Evolutionary conservation across 2,113 vertebrate species (phyloP).

Genomic region (Apeltes quadracus): DNA sequence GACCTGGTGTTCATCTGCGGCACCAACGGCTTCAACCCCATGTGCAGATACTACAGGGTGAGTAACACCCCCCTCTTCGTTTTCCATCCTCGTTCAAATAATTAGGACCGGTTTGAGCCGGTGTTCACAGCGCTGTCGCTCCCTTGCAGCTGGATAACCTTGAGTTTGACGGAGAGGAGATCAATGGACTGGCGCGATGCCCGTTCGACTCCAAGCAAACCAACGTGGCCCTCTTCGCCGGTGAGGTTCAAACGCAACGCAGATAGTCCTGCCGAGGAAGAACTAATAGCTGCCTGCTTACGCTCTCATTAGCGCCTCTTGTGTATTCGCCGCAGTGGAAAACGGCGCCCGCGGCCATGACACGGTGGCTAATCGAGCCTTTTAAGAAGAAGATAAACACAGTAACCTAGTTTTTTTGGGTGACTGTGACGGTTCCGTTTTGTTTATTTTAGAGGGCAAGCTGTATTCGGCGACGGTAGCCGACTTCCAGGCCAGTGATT

Average conservation of each 20-base stretch:
- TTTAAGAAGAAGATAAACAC: conserved; percentile 44
- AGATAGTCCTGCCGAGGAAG: conserved; percentile 32
- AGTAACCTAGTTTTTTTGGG: conserved; percentile 4
- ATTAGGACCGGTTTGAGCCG: not conserved
- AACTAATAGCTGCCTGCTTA: conserved; percentile 58
- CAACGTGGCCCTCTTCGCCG: conserved; percentile 98
- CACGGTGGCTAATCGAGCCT: conserved; percentile 61
- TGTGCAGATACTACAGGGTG: conserved; percentile 96
- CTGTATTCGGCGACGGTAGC: conserved; percentile 98
- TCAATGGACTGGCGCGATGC: conserved; percentile 97
- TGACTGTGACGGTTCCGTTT: conserved; percentile 24
- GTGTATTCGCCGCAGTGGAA: conserved; percentile 58
- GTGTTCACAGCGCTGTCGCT: conserved; percentile 73
- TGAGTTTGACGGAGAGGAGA: conserved; percentile 98
- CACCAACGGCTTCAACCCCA: conserved; percentile 97
- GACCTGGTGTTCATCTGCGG: conserved; percentile 98
- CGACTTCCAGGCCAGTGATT: conserved; percentile 97
- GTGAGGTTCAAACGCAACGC: conserved; percentile 81
- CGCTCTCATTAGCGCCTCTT: conserved; percentile 68
- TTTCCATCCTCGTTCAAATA: not conserved
- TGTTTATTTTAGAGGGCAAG: conserved; percentile 87
- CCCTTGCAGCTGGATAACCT: conserved; percentile 94
- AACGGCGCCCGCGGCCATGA: conserved; percentile 61
- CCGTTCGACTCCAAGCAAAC: conserved; percentile 99
- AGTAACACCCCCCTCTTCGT: not conserved